Evolutionary conservation across 2,113 vertebrate genomes (phyloP).

Genomic region (Spilogale gracilis): DNA sequence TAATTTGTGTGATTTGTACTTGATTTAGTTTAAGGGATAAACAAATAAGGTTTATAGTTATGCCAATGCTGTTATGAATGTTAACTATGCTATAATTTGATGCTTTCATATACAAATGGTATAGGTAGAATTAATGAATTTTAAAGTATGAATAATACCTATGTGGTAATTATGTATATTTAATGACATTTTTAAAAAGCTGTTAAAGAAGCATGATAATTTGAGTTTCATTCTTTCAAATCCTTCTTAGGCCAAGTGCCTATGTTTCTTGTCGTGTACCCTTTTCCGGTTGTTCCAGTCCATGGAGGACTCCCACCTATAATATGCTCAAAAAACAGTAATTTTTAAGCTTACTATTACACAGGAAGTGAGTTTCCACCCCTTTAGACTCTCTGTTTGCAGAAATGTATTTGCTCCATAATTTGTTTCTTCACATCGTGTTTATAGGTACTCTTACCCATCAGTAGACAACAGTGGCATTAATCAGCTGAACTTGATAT

Average conservation of each 20-base stretch:
- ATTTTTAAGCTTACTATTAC: not conserved
- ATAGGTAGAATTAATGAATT: not conserved
- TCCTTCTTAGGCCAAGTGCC: not conserved
- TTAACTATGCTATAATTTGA: not conserved
- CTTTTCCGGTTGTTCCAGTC: not conserved
- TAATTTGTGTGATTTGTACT: not conserved
- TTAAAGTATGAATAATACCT: not conserved
- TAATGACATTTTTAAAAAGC: not conserved
- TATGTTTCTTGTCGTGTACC: not conserved
- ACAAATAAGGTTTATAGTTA: not conserved
- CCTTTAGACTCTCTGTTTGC: not conserved
- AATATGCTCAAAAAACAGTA: not conserved
- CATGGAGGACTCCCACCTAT: not conserved
- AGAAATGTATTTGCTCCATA: not conserved
- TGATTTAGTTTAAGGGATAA: not conserved
- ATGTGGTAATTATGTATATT: not conserved
- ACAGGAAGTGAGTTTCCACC: not conserved
- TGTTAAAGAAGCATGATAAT: not conserved
- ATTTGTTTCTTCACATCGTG: not conserved
- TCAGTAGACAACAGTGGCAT: not conserved
- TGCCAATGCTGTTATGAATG: not conserved
- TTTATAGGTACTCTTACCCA: not conserved
- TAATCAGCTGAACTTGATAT: not conserved
- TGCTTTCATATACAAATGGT: not conserved
- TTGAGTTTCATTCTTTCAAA: not conserved